Base-by-base conservation (phyloP, 2,888 invertebrate genomes). In the Venusia cambrica region DNA sequence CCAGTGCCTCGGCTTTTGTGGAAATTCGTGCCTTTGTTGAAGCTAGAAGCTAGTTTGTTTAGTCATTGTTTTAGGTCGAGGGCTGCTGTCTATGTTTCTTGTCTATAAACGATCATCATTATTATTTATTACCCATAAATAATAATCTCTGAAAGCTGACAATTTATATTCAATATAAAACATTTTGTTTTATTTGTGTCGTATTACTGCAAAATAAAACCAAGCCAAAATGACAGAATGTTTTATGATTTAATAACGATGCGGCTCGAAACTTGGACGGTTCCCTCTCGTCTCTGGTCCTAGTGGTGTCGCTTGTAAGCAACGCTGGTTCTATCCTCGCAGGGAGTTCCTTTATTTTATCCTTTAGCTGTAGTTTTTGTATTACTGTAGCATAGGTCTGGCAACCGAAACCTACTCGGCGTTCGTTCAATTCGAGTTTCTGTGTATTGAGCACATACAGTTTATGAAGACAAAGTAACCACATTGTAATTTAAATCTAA, bases 261-360 rank as follows among this genome's bases (percentile, higher is more conserved):
- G 21, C 11, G 7, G 8, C 17, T n/a, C 5, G 4, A 6, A 15
- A 33, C 15, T 24, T 2, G 10, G 6, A 12, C 18, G 27, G 29
- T 20, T 31, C 24, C 33, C 25, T 28, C 30, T n/a, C 36, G 47
- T 49, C 44, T 42, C 54, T 56, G 57, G 53, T 39, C 55, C 53
- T 55, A 45, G 50, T 44, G 31, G 49, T 59, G 45, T 48, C 48
- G 61, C 60, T 67, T 61, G 17, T 47, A 54, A 53, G 48, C 52
- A 47, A 50, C 41, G 38, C 46, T 56, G 59, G 60, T 57, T 54
- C 61, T 49, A 54, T 70, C 73, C 74, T 79, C 73, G 74, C 76
- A 70, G 52, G 56, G 59, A 60, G 59, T 57, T 58, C 76, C 70
- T 76, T 72, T 73, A 77, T 72, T 59, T 55, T 66, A 60, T 55